Conservation (phyloP, 2,888 invertebrate genomes). For the Enoplolaimus lenunculus region DNA sequence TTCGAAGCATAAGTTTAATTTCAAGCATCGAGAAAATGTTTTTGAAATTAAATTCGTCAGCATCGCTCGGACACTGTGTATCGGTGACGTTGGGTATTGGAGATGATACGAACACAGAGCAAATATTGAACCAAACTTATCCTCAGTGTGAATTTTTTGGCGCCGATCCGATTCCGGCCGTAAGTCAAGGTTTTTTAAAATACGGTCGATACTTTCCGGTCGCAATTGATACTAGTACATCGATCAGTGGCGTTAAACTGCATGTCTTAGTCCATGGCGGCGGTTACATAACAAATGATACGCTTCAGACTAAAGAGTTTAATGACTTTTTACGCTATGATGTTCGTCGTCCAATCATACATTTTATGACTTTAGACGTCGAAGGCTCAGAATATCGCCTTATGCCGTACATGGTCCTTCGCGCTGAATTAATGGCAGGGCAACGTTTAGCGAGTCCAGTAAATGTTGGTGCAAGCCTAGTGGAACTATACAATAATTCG, state of each 20-base stretch:
- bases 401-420: no score
- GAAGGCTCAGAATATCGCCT: conserved; percentile 24
- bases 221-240: neutral
- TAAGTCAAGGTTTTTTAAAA: neutral
- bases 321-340: neutral
- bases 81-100: conserved; percentile 19
- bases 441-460: no score
- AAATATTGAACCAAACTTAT: conserved; percentile 11
- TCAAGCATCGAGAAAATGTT: conserved; percentile 1
- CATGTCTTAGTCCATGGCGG: neutral
- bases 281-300: neutral
- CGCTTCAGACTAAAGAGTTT: no score
- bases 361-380: conserved; percentile 23
- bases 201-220: neutral
- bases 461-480: no score
- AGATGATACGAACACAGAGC: conserved; percentile 16
- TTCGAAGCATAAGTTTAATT: no score
- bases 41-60: neutral
- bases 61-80: neutral
- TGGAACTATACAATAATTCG: no score
- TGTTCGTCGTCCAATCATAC: conserved; percentile 4
- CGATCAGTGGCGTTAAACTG: neutral
- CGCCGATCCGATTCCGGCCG: conserved; percentile 16
- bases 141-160: conserved; percentile 21
- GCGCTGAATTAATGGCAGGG: no score